phyloP scores from a whole-genome alignment of 2,888 invertebrate species.

The Thecophora atra region DNA sequence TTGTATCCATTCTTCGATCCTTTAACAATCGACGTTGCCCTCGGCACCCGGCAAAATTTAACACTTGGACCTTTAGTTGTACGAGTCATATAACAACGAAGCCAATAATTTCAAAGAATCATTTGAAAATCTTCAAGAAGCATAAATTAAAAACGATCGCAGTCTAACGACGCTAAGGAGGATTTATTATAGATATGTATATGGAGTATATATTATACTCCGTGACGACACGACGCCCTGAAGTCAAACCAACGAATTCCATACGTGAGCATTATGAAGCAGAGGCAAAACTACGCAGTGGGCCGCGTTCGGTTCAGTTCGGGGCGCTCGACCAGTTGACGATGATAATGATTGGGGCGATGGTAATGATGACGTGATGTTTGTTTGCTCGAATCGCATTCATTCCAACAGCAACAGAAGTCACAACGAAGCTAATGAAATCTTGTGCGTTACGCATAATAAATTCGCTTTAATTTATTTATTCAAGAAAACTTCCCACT shows the following conservation, averaged over 20 bases:
- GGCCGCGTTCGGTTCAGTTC: no score
- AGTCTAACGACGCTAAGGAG: no score
- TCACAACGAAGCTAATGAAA: neutral
- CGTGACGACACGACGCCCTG: neutral
- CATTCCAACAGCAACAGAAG: slow-evolving; percentile 5
- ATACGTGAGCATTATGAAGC: neutral
- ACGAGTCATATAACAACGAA: no score
- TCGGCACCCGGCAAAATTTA: no score
- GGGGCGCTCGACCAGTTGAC: neutral
- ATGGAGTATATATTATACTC: no score
- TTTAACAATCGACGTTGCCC: no score
- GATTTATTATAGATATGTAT: no score
- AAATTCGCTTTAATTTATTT: slow-evolving; percentile 39
- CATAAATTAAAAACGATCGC: no score
- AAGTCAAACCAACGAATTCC: neutral
- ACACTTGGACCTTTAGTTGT: no score
- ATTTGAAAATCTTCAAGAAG: no score
- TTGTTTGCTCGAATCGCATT: slow-evolving; percentile 10
- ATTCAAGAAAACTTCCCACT: slow-evolving; percentile 30
- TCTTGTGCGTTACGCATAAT: slow-evolving; percentile 39
- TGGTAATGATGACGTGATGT: neutral
- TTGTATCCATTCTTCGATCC: no score
- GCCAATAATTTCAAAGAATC: no score
- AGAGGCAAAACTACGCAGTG: neutral
- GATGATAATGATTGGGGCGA: neutral